Base-by-base conservation (phyloP, 2,888 invertebrate genomes). In the Lasioglossum morio region DNA sequence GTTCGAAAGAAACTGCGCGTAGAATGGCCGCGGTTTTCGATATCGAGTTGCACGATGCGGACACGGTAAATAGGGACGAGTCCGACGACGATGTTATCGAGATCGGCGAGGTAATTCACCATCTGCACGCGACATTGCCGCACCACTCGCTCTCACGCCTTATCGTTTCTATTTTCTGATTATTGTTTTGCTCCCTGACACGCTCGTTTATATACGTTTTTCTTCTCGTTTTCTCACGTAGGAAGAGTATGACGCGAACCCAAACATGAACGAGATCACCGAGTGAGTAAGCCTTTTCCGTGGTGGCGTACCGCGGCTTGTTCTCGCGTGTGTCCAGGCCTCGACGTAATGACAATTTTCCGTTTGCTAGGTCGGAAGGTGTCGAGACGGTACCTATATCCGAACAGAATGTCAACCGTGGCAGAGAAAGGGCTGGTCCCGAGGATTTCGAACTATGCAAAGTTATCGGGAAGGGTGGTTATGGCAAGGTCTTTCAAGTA, bases 81-180 rank as follows among this genome's bases (percentile, higher is more conserved):
- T 98, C 98, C 94, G 98, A 98, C 92, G 98, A 99, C 95, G 99
- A 99, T 96, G 97, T 97, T 95, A 97, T 98, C 94, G 98, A 98
- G 95, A 96, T 98, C 90, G 98, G 98, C 96, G 98, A 98, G 97
- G 98, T 98, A 97, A 72, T 83, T 81, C 70, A 40, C 80, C 70
- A 57, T 72, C 77, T 78, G 79, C 73, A 72, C 79, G 57, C 81
- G 79, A 74, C 34, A 69, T 72, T 76, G 72, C 48, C 48, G 53
- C 57, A 69, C 48, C 48, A 76, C 57, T 72, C 48, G 14, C 43
- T 69, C 48, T 77, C 69, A 81, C 19, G 63, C 80, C 72, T 79
- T 79, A 78, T 72, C 53, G 78, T 66, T 60, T 4, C n/a, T 34
- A 10, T n/a, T 48, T 16, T 34, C 19, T 60, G 76, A 48, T 80